phyloP scores from a whole-genome alignment of 2,113 vertebrate genomes.

The Pituophis catenifer region DNA sequence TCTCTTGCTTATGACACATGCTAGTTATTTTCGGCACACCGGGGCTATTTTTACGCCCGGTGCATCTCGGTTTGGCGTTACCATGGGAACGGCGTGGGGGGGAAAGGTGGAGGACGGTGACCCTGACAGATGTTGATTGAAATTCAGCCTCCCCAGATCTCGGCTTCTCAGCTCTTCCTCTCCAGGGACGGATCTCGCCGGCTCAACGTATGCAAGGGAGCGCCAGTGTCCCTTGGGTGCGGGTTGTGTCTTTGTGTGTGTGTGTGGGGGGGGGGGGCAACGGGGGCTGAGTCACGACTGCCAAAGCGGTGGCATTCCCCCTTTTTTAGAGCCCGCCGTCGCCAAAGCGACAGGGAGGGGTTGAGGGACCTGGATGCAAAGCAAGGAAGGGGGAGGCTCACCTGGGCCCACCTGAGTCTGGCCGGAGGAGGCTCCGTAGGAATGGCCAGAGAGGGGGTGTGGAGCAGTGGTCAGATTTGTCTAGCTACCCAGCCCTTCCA shows the following conservation, averaged over 20 bases:
- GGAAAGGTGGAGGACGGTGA: slow-evolving; percentile 46
- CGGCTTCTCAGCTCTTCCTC: background rate
- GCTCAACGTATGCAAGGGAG: background rate
- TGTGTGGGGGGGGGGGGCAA: too few species aligned
- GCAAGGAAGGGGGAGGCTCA: background rate
- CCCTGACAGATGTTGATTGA: slow-evolving; percentile 42
- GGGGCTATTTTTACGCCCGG: slow-evolving; percentile 8
- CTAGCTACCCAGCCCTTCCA: background rate
- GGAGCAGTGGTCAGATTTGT: background rate
- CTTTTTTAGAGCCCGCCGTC: background rate
- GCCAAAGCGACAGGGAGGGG: background rate
- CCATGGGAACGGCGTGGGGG: slow-evolving; percentile 55
- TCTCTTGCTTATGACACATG: slow-evolving; percentile 27
- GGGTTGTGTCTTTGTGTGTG: background rate
- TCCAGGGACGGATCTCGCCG: background rate
- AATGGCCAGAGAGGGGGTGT: background rate
- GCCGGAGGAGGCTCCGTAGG: background rate
- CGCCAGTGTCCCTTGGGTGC: background rate
- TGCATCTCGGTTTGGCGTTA: slow-evolving; percentile 46
- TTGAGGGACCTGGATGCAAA: background rate
- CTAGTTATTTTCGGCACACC: slow-evolving; percentile 43
- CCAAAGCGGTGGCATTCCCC: background rate
- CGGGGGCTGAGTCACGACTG: background rate
- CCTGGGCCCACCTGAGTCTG: background rate
- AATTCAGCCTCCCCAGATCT: background rate